Evolutionary conservation across 2,113 vertebrate genomes (phyloP).

Genomic region (Corythoichthys haematopterus): DNA sequence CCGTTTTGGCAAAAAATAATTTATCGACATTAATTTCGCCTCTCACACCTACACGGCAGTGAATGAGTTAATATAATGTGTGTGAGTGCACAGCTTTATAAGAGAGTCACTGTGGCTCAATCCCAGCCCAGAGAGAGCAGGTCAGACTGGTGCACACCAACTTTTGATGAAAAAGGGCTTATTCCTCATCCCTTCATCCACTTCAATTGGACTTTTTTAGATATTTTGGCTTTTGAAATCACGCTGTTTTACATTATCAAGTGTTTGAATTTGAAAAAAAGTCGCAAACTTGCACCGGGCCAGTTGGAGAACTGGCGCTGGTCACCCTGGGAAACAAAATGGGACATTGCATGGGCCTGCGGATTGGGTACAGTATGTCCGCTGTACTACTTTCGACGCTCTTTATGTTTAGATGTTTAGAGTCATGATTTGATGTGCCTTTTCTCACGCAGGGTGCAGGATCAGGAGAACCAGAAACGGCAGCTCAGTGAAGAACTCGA

Average conservation of each 20-base stretch:
- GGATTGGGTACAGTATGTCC: constrained; percentile 70
- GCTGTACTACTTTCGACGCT: constrained; percentile 16
- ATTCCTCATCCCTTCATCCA: not conserved
- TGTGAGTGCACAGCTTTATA: constrained; percentile 53
- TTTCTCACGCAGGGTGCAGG: constrained; percentile 65
- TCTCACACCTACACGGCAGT: not conserved
- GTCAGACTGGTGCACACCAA: constrained; percentile 21
- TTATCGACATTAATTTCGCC: too few species aligned
- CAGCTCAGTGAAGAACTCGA: constrained; percentile 71
- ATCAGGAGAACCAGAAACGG: constrained; percentile 74
- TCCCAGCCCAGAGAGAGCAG: constrained; percentile 24
- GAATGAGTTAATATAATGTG: not conserved
- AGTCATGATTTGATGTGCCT: not conserved
- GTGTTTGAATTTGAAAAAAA: constrained; percentile 22
- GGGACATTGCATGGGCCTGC: constrained; percentile 74
- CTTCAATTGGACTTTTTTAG: not conserved
- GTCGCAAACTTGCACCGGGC: constrained; percentile 16
- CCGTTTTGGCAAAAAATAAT: too few species aligned
- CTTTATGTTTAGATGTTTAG: not conserved
- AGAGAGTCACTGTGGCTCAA: constrained; percentile 17
- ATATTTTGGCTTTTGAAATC: not conserved
- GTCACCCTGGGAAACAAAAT: constrained; percentile 71
- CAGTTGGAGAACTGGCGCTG: constrained; percentile 54
- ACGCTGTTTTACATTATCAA: constrained; percentile 1
- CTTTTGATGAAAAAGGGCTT: constrained; percentile 2